Evolutionary conservation across 2,113 vertebrate species (phyloP).

Genomic region (Laticauda laticaudata): DNA sequence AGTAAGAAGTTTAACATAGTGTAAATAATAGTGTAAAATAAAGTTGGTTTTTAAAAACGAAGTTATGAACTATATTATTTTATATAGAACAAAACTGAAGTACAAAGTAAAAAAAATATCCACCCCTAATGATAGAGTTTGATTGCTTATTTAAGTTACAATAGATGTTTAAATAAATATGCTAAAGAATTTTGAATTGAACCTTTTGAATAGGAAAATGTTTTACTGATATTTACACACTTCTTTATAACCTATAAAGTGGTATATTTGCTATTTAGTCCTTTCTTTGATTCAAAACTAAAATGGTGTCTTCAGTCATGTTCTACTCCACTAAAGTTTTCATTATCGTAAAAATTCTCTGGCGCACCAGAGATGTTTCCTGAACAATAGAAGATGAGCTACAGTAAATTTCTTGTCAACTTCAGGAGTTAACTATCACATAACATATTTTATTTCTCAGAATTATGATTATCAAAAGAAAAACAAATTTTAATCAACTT

Average conservation of each 20-base stretch:
- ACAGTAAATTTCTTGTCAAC: not conserved
- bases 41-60: not conserved
- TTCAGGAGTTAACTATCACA: not conserved
- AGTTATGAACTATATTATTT: conserved; percentile 24
- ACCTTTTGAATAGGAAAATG: not conserved
- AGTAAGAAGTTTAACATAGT: not conserved
- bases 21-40: not conserved
- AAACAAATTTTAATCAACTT: not conserved
- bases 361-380: not conserved
- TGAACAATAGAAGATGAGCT: not conserved
- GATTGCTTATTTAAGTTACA: not conserved
- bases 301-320: not conserved
- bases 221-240: not conserved
- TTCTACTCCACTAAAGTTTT: not conserved
- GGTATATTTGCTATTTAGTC: not conserved
- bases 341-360: no score
- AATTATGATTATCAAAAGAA: not conserved
- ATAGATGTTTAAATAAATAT: not conserved
- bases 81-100: not conserved
- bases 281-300: not conserved
- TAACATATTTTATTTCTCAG: not conserved
- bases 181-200: not conserved
- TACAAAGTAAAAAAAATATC: not conserved
- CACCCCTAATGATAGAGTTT: not conserved
- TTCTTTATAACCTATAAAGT: not conserved